Percentiles rank a stretch among this genome's conserved stretches.
Evolutionary conservation across 2,888 invertebrate species (phyloP).

Genomic region (Drosophila mettleri): DNA sequence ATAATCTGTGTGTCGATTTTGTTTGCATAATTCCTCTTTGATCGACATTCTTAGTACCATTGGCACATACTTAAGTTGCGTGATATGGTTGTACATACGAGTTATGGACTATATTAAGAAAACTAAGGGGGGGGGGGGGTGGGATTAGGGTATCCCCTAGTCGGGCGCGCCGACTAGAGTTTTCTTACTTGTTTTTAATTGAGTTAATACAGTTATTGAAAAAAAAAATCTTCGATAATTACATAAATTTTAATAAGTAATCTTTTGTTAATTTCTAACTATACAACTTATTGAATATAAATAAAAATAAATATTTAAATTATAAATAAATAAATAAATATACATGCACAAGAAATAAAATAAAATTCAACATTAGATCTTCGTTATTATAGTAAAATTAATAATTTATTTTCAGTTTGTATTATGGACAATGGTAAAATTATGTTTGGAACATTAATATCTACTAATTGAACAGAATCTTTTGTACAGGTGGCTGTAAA

Average conservation of each 20-base stretch:
- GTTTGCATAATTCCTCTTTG: too few species aligned
- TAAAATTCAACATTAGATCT: constrained; percentile 54
- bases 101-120: too few species aligned
- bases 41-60: too few species aligned
- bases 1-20: too few species aligned
- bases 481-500: constrained; percentile 58
- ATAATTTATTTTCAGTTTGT: constrained; percentile 66
- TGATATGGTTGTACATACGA: too few species aligned
- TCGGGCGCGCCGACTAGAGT: too few species aligned
- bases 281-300: background rate
- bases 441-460: constrained; percentile 29
- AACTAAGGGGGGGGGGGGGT: too few species aligned
- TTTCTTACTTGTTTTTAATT: too few species aligned
- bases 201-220: too few species aligned
- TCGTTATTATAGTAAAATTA: constrained; percentile 52
- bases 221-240: too few species aligned
- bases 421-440: constrained; percentile 64
- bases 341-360: constrained; percentile 52
- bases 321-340: constrained; percentile 22
- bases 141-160: too few species aligned
- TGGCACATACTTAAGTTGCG: too few species aligned
- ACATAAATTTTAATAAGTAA: constrained; percentile 1
- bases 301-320: constrained; percentile 13
- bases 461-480: constrained; percentile 43
- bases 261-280: background rate